phyloP scores from a whole-genome alignment of 2,888 invertebrate genomes.

The Augiades crinisus region DNA sequence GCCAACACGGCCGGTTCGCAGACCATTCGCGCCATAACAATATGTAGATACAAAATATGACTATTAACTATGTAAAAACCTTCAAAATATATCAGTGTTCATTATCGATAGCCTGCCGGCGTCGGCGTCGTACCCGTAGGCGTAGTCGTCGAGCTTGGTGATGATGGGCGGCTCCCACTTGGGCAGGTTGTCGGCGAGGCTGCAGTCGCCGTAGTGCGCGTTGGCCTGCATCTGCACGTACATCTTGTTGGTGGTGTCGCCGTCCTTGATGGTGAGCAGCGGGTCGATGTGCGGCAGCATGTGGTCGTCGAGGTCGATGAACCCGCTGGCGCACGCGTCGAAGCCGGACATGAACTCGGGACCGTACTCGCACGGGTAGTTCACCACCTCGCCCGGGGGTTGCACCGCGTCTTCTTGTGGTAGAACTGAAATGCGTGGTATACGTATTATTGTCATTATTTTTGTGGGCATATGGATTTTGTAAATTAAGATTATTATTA shows the following conservation, averaged over 20 bases:
- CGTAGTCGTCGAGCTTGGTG: conserved; percentile 48
- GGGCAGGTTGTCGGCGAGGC: conserved; percentile 9
- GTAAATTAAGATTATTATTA: no score
- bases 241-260: conserved; percentile 11
- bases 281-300: conserved; percentile 68
- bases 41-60: conserved; percentile 36
- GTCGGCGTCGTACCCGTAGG: conserved; percentile 41
- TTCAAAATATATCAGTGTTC: conserved; percentile 56
- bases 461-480: no score
- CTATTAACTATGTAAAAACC: conserved; percentile 35
- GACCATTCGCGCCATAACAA: conserved; percentile 35
- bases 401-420: conserved; percentile 14
- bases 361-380: conserved; percentile 53
- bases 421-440: conserved; percentile 1
- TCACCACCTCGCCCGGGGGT: background rate
- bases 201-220: background rate
- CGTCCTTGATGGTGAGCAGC: conserved; percentile 47
- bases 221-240: background rate
- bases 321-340: conserved; percentile 30
- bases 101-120: conserved; percentile 43
- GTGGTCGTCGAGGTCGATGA: conserved; percentile 54
- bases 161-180: conserved; percentile 53
- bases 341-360: conserved; percentile 51
- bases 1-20: conserved; percentile 11
- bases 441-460: no score